A percentile compares a stretch with the other conserved stretches of the same genome.
phyloP scores from a whole-genome alignment of 2,113 vertebrate species.

The Columba livia region DNA sequence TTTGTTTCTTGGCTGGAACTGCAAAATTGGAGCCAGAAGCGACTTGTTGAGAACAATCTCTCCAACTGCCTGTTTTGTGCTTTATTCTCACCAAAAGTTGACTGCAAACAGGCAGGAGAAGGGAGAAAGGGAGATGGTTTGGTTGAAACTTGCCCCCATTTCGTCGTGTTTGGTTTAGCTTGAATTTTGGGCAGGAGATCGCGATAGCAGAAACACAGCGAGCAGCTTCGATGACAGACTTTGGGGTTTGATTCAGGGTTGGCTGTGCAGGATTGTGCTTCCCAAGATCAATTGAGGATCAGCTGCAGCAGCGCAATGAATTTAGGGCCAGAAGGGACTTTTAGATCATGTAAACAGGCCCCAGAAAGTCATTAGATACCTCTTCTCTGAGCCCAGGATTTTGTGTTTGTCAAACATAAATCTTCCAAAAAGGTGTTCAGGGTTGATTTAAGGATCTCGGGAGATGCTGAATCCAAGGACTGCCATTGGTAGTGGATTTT shows the following conservation, averaged over 20 bases:
- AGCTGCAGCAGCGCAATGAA: neutral
- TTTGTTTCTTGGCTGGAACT: neutral
- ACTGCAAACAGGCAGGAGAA: neutral
- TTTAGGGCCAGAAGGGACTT: slow-evolving; percentile 51
- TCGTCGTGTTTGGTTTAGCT: neutral
- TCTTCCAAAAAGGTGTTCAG: slow-evolving; percentile 24
- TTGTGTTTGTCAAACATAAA: slow-evolving; percentile 39
- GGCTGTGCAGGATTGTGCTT: neutral
- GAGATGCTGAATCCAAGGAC: slow-evolving; percentile 16
- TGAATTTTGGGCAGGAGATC: neutral
- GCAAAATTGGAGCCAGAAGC: neutral
- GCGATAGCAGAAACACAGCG: rapidly evolving
- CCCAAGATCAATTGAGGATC: neutral
- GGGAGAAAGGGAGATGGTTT: neutral
- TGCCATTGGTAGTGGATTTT: slow-evolving; percentile 27
- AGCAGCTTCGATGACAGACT: neutral
- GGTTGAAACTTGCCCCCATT: neutral
- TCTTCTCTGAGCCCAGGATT: slow-evolving; percentile 29
- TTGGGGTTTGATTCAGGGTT: neutral
- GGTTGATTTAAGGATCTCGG: slow-evolving; percentile 46
- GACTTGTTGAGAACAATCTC: neutral
- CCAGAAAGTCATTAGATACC: slow-evolving; percentile 30
- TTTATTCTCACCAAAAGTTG: neutral
- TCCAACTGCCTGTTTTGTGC: neutral
- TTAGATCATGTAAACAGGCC: slow-evolving; percentile 22